Conservation (phyloP, 2,888 invertebrate species). For the Escarpia spicata region DNA sequence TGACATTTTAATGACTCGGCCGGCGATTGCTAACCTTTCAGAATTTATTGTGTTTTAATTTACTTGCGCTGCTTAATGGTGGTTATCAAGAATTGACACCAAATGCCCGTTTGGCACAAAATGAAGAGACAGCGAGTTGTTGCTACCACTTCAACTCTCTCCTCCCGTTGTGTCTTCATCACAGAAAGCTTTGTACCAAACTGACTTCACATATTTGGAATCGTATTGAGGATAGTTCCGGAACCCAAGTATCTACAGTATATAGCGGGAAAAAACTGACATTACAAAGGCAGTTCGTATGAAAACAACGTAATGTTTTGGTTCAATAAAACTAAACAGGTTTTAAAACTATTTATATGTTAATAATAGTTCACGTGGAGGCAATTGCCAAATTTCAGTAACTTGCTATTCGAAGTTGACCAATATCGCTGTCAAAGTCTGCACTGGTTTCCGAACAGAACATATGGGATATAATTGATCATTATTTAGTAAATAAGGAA, state of each 20-base stretch:
- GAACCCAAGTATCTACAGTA: not conserved
- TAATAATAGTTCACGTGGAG: too few relatives aligned
- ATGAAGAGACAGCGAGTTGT: not conserved
- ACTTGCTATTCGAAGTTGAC: too few relatives aligned
- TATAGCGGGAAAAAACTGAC: too few relatives aligned
- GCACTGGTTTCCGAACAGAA: too few relatives aligned
- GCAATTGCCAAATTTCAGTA: too few relatives aligned
- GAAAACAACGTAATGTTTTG: too few relatives aligned
- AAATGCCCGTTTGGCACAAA: not conserved
- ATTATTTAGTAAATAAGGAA: too few relatives aligned
- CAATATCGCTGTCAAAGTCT: too few relatives aligned
- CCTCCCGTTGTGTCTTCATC: not conserved
- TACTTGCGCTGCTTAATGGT: not conserved
- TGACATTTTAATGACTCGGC: not conserved
- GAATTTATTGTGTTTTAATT: constrained; percentile 16
- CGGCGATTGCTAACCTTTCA: not conserved
- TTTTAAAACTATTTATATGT: too few relatives aligned
- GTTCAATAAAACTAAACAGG: too few relatives aligned
- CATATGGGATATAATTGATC: too few relatives aligned
- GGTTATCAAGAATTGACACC: constrained; percentile 10
- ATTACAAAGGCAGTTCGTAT: too few relatives aligned
- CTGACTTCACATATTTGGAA: not conserved
- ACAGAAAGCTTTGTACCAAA: not conserved
- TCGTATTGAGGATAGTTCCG: not conserved
- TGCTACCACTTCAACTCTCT: not conserved